Conservation (phyloP, 2,113 vertebrate species). For the Trinectes maculatus region DNA sequence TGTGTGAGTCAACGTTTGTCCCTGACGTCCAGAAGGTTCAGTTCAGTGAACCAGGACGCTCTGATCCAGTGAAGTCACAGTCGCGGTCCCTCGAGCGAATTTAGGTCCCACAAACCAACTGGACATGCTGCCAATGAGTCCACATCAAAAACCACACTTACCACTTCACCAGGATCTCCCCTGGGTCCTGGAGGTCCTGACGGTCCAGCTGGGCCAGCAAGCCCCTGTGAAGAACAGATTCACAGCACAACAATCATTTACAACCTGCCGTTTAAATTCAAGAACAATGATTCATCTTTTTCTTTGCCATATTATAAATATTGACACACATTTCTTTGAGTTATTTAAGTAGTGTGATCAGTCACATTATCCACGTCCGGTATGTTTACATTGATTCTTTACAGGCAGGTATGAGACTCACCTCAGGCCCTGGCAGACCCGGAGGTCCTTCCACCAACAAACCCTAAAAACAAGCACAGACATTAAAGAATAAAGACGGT, state of each 20-base stretch:
- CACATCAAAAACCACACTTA: constrained; percentile 64
- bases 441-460: constrained; percentile 79
- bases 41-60: constrained; percentile 49
- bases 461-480: constrained; percentile 80
- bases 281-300: not conserved
- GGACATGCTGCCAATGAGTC: no score
- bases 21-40: constrained; percentile 38
- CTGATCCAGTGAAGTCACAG: constrained; percentile 13
- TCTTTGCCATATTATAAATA: not conserved
- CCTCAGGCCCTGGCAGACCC: constrained; percentile 82
- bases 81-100: constrained; percentile 13
- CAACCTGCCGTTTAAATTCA: not conserved
- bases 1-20: constrained; percentile 58
- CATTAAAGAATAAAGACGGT: constrained; percentile 3
- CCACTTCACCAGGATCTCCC: constrained; percentile 88
- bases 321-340: no score
- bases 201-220: constrained; percentile 75
- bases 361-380: constrained; percentile 3
- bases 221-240: constrained; percentile 70
- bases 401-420: constrained; percentile 63
- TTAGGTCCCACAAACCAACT: constrained; percentile 19
- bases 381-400: not conserved
- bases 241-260: constrained; percentile 7
- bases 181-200: constrained; percentile 83
- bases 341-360: no score